Evolutionary conservation across 2,888 invertebrate species (phyloP).

Genomic region (Drosophila yooni): DNA sequence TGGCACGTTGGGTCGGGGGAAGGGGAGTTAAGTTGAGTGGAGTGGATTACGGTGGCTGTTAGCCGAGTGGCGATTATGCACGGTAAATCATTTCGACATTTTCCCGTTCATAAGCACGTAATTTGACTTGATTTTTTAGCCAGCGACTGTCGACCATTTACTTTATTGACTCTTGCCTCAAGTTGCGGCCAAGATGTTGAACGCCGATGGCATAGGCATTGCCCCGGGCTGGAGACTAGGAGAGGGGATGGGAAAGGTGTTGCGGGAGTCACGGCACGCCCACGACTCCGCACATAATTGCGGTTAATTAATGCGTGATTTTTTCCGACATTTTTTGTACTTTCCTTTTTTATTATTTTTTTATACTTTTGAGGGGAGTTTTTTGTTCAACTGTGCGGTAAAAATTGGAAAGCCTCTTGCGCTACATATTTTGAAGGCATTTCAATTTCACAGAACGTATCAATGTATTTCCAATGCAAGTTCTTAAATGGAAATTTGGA

Average conservation of each 20-base stretch:
- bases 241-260: not conserved
- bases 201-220: not conserved
- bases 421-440: constrained; percentile 3
- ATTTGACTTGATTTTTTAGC: constrained; percentile 75
- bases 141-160: constrained; percentile 56
- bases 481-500: not conserved
- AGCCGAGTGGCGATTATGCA: constrained; percentile 72
- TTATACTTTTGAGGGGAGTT: constrained; percentile 7
- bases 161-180: constrained; percentile 69
- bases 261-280: constrained; percentile 26
- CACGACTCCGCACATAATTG: constrained; percentile 80
- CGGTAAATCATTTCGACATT: constrained; percentile 83
- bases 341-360: constrained; percentile 1
- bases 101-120: constrained; percentile 81
- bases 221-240: not conserved
- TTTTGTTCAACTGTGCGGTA: constrained; percentile 34
- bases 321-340: constrained; percentile 37
- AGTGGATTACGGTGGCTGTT: constrained; percentile 32
- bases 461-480: not conserved
- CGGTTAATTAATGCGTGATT: constrained; percentile 81
- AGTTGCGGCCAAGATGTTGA: constrained; percentile 54
- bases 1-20: not conserved
- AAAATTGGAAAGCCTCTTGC: constrained; percentile 14
- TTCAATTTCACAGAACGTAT: not conserved
- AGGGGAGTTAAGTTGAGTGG: not conserved